Evolutionary conservation across 1,140 invertebrate genomes (phyloP).

Genomic region (Spodoptera litura): DNA sequence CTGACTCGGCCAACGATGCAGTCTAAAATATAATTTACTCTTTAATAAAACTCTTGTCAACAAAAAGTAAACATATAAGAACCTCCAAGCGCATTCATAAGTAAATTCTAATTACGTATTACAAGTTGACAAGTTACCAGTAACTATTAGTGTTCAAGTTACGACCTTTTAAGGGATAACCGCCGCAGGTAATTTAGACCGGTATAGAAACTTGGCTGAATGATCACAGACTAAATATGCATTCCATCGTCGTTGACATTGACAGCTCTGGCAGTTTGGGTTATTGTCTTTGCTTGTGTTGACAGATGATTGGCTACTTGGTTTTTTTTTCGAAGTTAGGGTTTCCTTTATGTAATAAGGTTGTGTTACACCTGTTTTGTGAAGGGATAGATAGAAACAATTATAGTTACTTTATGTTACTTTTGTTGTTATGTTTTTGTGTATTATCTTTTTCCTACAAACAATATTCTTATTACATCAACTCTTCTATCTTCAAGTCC

Average conservation of each 20-base stretch:
- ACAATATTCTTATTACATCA: too few species aligned
- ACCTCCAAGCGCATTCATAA: not conserved
- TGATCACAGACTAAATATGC: not conserved
- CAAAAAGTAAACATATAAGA: not conserved
- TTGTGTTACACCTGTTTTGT: too few species aligned
- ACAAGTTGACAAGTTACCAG: conserved; percentile 1
- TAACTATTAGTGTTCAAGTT: not conserved
- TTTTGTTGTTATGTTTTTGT: too few species aligned
- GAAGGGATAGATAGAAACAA: too few species aligned
- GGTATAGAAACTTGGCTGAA: not conserved
- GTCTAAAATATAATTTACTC: too few species aligned
- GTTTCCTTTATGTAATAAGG: too few species aligned
- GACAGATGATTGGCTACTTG: too few species aligned
- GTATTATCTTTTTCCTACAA: too few species aligned
- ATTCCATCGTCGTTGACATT: conserved; percentile 4
- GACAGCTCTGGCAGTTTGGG: not conserved
- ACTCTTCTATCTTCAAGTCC: too few species aligned
- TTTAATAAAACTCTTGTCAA: not conserved
- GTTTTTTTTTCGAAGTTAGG: too few species aligned
- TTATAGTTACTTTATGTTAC: too few species aligned
- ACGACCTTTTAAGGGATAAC: not conserved
- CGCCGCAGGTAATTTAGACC: conserved; percentile 12
- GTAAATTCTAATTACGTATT: conserved; percentile 17
- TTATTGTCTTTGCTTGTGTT: not conserved
- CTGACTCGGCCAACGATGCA: too few species aligned